Percentiles rank a stretch among this genome's conserved stretches.
phyloP scores from a whole-genome alignment of 2,888 invertebrate genomes.

The Cabera pusaria region DNA sequence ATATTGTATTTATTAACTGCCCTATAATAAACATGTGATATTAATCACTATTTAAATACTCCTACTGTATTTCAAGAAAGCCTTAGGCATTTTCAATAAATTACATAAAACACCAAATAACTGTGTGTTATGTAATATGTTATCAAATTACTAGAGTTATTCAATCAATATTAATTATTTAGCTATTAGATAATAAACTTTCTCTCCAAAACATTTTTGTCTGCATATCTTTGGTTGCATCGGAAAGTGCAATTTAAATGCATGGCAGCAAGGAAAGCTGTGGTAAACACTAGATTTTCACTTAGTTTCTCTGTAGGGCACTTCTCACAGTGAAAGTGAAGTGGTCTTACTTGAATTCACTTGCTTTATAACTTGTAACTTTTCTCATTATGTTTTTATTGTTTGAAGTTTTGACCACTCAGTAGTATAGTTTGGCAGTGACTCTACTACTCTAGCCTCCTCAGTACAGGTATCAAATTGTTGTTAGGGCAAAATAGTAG shows the following conservation, averaged over 20 bases:
- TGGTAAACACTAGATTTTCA: conserved; percentile 27
- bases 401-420: too few species aligned
- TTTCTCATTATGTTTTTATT: too few species aligned
- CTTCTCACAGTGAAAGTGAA: conserved; percentile 28
- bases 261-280: conserved; percentile 24
- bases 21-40: too few species aligned
- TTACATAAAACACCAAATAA: conserved; percentile 9
- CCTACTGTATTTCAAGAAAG: too few species aligned
- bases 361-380: conserved; percentile 13
- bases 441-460: too few species aligned
- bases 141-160: conserved; percentile 8
- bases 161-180: conserved; percentile 22
- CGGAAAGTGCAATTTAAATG: conserved; percentile 21
- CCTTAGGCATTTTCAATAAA: too few species aligned
- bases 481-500: too few species aligned
- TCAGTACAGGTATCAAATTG: too few species aligned
- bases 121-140: conserved; percentile 15
- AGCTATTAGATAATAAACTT: conserved; percentile 19
- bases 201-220: conserved; percentile 17
- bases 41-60: too few species aligned
- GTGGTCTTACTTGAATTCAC: conserved; percentile 26
- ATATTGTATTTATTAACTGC: too few species aligned
- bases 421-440: too few species aligned
- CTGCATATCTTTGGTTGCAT: conserved; percentile 15
- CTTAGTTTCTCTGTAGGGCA: conserved; percentile 33